Evolutionary conservation across 2,797 vertebrate genomes (phyloP).

Genomic region (Glyptemys insculpta): DNA sequence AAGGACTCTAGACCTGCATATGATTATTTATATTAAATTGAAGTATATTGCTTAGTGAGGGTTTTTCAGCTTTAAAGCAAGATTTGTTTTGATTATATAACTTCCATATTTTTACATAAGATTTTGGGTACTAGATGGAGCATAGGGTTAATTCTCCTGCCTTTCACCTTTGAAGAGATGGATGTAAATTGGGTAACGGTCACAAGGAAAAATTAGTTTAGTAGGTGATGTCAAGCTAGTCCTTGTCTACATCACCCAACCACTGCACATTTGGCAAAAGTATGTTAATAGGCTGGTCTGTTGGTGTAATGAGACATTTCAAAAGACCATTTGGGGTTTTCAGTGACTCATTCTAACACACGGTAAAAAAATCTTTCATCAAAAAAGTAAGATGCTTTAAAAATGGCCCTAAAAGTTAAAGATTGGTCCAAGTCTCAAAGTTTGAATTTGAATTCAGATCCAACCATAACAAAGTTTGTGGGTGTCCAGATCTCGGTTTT

Average conservation of each 20-base stretch:
- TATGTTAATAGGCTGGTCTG: slow-evolving; percentile 58
- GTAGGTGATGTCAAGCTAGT: slow-evolving; percentile 35
- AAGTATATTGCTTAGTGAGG: slow-evolving; percentile 56
- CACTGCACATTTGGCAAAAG: slow-evolving; percentile 33
- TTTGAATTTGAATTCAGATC: background rate
- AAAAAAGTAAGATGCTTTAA: slow-evolving; percentile 17
- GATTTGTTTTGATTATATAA: slow-evolving; percentile 6
- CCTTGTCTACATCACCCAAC: slow-evolving; percentile 39
- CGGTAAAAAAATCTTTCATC: slow-evolving; percentile 1
- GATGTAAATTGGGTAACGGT: slow-evolving; percentile 28
- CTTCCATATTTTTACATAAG: slow-evolving; percentile 35
- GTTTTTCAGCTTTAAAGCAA: slow-evolving; percentile 58
- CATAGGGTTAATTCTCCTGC: background rate
- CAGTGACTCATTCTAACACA: slow-evolving; percentile 3
- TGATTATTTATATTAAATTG: slow-evolving; percentile 69
- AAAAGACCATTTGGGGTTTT: slow-evolving; percentile 38
- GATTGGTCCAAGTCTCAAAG: background rate
- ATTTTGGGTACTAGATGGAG: background rate
- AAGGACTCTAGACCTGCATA: slow-evolving; percentile 63
- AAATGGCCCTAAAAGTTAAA: background rate
- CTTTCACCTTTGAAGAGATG: slow-evolving; percentile 33
- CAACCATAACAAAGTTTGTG: background rate
- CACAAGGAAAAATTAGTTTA: slow-evolving; percentile 34
- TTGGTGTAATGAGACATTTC: slow-evolving; percentile 62
- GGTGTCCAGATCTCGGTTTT: fast-evolving